Percentiles rank a stretch among this genome's conserved stretches.
Evolutionary conservation across 2,113 vertebrate genomes (phyloP).

Genomic region (Leucoraja erinaceus): DNA sequence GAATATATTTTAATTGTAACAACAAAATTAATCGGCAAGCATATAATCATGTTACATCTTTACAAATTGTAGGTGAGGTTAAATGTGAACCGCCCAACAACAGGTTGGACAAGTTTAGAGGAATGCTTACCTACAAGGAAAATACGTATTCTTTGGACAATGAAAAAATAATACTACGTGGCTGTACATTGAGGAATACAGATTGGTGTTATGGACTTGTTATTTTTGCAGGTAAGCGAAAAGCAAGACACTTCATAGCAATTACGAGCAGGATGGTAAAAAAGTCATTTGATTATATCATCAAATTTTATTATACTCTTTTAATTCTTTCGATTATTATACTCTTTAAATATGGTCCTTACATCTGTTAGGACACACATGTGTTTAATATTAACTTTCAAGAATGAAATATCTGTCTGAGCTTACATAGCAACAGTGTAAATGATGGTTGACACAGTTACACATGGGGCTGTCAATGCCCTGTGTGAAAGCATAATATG

Average conservation of each 20-base stretch:
- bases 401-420: neutral
- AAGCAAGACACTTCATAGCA: neutral
- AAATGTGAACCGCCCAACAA: slow-evolving; percentile 85
- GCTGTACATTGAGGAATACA: slow-evolving; percentile 84
- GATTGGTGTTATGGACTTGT: slow-evolving; percentile 93
- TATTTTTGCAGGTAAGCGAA: slow-evolving; percentile 76
- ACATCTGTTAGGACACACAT: neutral
- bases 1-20: neutral
- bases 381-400: neutral
- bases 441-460: neutral
- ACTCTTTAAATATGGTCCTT: neutral
- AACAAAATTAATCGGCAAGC: neutral
- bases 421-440: neutral
- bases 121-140: slow-evolving; percentile 62
- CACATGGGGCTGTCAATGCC: neutral
- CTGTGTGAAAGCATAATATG: neutral
- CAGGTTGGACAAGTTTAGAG: slow-evolving; percentile 78
- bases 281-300: neutral
- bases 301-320: neutral
- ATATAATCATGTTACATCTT: slow-evolving; percentile 18
- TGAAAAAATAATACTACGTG: slow-evolving; percentile 80
- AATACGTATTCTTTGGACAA: slow-evolving; percentile 70
- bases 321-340: neutral
- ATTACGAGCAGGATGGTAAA: neutral
- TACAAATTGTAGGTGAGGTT: slow-evolving; percentile 66